phyloP scores from a whole-genome alignment of 2,113 vertebrate species.

The Albula glossodonta region DNA sequence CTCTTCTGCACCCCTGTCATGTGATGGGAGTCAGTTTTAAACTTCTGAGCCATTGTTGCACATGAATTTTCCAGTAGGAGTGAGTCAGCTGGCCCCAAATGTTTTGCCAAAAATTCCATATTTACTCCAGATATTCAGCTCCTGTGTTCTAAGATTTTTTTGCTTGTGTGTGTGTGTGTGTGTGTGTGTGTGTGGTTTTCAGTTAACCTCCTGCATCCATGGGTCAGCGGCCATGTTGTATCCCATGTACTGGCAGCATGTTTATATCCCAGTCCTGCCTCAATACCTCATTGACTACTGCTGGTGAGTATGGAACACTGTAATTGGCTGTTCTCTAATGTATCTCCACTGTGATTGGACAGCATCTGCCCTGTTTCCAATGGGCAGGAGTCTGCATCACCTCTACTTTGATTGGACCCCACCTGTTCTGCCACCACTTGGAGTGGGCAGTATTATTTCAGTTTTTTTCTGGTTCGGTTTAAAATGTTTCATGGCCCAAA shows the following conservation, averaged over 20 bases:
- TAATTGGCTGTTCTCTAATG: background rate
- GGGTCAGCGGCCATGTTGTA: conserved; percentile 95
- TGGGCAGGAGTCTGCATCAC: background rate
- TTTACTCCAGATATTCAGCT: too few species aligned
- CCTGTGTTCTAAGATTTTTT: background rate
- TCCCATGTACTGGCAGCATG: conserved; percentile 99
- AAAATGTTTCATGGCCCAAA: too few species aligned
- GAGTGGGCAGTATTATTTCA: background rate
- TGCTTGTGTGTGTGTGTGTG: background rate
- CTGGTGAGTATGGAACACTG: conserved; percentile 77
- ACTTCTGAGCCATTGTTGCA: too few species aligned
- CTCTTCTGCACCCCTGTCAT: background rate
- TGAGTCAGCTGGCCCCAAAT: too few species aligned
- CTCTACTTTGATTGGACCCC: background rate
- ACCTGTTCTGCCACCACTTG: background rate
- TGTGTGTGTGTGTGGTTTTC: conserved; percentile 19
- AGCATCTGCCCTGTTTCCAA: background rate
- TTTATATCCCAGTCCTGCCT: conserved; percentile 97
- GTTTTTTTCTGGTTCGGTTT: background rate
- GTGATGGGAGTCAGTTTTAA: background rate
- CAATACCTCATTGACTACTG: conserved; percentile 97
- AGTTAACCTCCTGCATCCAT: conserved; percentile 97
- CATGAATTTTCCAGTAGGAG: too few species aligned
- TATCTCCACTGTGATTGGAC: conserved; percentile 4
- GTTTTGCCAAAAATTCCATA: too few species aligned